Percentiles rank a stretch among this genome's conserved stretches.
These are phyloP conservation scores for Arctopsyche grandis DNA, from an alignment of 1,140 invertebrate genomes.

Conservation along the genomic window DNA sequence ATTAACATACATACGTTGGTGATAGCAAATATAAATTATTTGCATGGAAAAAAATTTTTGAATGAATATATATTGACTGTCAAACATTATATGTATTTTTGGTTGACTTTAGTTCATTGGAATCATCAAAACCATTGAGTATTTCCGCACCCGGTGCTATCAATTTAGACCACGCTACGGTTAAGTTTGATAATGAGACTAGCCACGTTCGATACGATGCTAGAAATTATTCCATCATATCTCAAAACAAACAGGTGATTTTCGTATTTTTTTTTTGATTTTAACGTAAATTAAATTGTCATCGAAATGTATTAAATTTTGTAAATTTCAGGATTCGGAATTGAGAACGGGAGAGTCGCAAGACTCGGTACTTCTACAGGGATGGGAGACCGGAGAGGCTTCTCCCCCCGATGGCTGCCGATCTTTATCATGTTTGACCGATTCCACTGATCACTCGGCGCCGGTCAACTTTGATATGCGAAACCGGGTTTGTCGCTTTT, in stretches of 20 bases:
- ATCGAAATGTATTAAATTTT: background rate
- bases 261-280: background rate
- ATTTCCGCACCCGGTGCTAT: slow-evolving; percentile 87
- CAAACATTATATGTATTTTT: background rate
- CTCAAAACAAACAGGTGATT: slow-evolving; percentile 52
- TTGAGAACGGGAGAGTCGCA: slow-evolving; percentile 59
- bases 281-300: no score
- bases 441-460: slow-evolving; percentile 88
- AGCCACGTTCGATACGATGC: slow-evolving; percentile 42
- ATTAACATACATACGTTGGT: no score
- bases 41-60: no score
- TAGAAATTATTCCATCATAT: slow-evolving; percentile 60
- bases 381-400: slow-evolving; percentile 58
- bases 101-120: slow-evolving; percentile 64
- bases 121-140: slow-evolving; percentile 77
- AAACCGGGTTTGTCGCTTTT: slow-evolving; percentile 76
- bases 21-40: no score
- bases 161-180: slow-evolving; percentile 78
- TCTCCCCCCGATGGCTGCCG: slow-evolving; percentile 76
- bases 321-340: slow-evolving; percentile 26
- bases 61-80: no score
- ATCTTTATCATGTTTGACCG: slow-evolving; percentile 83
- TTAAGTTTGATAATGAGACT: slow-evolving; percentile 68
- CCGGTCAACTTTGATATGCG: slow-evolving; percentile 92
- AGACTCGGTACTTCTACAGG: slow-evolving; percentile 58